Percentiles rank a stretch among this genome's conserved stretches.
Evolutionary conservation across 64 coral and sea anemone species (phyloP).

Genomic region (Cladopsammia gracilis): DNA sequence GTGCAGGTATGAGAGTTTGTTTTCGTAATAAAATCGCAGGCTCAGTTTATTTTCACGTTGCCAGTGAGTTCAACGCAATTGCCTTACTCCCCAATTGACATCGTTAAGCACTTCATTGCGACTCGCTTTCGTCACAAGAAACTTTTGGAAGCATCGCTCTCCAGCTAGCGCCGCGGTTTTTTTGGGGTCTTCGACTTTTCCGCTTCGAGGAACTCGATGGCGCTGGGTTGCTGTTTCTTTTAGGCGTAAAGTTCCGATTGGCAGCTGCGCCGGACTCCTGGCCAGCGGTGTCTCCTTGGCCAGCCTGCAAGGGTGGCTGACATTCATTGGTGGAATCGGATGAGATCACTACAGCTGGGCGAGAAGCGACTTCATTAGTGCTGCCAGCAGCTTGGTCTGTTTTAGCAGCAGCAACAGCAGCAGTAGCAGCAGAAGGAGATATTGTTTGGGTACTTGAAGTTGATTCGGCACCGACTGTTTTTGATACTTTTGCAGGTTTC

Average conservation of each 20-base stretch:
- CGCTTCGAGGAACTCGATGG: conserved; percentile 1
- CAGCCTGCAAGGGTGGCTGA: neutral
- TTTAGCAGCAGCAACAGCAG: too few relatives aligned
- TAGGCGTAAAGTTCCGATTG: neutral
- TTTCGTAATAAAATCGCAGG: too few relatives aligned
- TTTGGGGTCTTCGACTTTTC: neutral
- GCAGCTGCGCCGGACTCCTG: neutral
- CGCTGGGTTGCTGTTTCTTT: neutral
- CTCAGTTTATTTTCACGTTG: too few relatives aligned
- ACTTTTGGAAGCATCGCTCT: conserved; percentile 26
- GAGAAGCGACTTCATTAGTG: neutral
- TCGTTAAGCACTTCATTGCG: neutral
- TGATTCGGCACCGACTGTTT: neutral
- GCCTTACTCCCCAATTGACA: too few relatives aligned
- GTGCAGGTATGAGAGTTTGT: too few relatives aligned
- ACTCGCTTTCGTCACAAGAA: neutral
- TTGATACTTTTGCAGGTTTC: neutral
- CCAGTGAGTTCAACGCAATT: too few relatives aligned
- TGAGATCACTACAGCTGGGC: neutral
- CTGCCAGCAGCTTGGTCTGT: neutral
- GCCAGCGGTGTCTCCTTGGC: neutral
- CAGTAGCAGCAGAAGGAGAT: neutral
- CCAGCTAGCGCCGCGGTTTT: conserved; percentile 3
- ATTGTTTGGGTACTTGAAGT: neutral
- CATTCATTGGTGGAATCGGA: neutral